These are phyloP conservation scores for Kryphioiulus occultus DNA, from an alignment of 2,888 invertebrate species.

Conservation along the genomic window DNA sequence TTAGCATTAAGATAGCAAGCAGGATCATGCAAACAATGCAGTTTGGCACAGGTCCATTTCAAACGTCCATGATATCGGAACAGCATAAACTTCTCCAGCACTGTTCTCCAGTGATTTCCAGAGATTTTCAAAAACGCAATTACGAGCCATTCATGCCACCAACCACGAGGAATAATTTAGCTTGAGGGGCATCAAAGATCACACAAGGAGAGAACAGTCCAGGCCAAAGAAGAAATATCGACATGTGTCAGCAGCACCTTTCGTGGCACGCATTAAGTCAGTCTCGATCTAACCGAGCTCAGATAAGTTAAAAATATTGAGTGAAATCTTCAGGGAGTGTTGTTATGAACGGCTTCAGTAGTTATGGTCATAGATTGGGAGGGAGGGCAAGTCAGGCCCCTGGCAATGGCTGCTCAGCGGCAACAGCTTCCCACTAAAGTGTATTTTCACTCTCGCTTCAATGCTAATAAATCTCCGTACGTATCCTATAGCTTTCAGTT, in stretches of 20 bases:
- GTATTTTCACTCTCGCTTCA: neutral
- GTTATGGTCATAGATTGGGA: neutral
- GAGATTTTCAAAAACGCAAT: neutral
- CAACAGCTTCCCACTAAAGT: neutral
- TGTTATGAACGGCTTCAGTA: neutral
- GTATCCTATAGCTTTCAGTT: neutral
- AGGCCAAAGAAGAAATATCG: neutral
- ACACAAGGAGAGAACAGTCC: neutral
- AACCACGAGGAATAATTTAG: neutral
- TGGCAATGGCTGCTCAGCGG: neutral
- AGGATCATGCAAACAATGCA: no score
- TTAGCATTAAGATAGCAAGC: no score
- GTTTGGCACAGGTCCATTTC: no score
- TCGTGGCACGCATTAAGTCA: neutral
- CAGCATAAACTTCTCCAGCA: no score
- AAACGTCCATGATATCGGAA: no score
- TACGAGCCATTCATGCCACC: no score
- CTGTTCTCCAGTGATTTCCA: no score
- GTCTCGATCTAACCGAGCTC: neutral
- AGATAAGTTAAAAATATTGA: neutral
- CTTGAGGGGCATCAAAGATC: neutral
- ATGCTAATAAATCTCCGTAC: neutral
- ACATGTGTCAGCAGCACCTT: neutral
- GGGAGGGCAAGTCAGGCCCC: neutral
- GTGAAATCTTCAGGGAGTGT: neutral